A percentile compares a stretch with the other conserved stretches of the same genome.
phyloP scores from a whole-genome alignment of 2,888 invertebrate species.

The Didymodactylos carnosus region DNA sequence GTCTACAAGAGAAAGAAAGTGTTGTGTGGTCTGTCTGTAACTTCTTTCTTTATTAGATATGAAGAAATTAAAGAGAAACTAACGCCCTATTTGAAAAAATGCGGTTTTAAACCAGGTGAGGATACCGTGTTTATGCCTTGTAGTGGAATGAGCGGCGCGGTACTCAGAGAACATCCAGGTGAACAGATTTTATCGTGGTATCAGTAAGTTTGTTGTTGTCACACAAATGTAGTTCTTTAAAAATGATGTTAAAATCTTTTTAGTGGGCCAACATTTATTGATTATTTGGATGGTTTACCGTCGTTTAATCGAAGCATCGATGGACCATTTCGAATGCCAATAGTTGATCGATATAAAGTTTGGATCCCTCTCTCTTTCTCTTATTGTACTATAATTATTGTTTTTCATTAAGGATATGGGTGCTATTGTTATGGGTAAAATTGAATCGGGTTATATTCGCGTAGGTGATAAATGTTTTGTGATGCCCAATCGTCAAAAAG shows the following conservation, averaged over 20 bases:
- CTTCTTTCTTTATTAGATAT: too few species aligned
- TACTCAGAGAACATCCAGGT: constrained; percentile 44
- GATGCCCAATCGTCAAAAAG: constrained; percentile 90
- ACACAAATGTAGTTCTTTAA: not conserved
- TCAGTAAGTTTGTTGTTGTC: constrained; percentile 23
- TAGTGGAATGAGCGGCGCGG: constrained; percentile 85
- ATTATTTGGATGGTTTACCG: constrained; percentile 79
- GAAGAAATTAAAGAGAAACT: constrained; percentile 96
- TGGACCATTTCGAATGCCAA: constrained; percentile 92
- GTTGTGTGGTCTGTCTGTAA: too few species aligned
- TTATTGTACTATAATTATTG: too few species aligned
- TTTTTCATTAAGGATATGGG: constrained; percentile 99
- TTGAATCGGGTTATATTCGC: constrained; percentile 78
- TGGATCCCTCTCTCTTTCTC: too few species aligned
- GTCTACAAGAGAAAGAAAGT: too few species aligned
- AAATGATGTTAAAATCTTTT: constrained; percentile 19
- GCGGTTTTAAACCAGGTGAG: constrained; percentile 81
- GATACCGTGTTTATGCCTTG: constrained; percentile 93
- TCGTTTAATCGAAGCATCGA: constrained; percentile 71
- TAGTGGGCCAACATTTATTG: constrained; percentile 76
- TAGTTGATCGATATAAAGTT: constrained; percentile 83
- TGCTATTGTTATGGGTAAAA: constrained; percentile 92
- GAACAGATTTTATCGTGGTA: constrained; percentile 62
- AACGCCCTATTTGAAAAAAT: constrained; percentile 83
- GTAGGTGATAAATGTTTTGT: constrained; percentile 73